Base-by-base conservation (phyloP, 2,888 invertebrate genomes). In the Drosophila falleni region DNA sequence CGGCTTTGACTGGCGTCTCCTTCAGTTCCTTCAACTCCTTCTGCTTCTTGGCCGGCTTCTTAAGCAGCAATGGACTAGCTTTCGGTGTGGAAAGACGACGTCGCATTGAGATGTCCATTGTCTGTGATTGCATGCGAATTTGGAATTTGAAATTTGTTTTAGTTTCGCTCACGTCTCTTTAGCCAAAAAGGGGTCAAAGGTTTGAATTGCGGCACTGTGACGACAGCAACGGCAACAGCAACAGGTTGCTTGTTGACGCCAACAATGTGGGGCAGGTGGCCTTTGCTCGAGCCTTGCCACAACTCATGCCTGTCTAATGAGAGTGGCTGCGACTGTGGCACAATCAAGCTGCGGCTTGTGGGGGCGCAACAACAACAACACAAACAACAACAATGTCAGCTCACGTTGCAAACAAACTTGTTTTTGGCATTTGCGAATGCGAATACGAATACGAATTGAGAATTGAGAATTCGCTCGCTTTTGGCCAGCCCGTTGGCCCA, bases 61-160 rank as follows among this genome's bases (percentile, higher is more conserved):
- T 95, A 5, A 91, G 74, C 53, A 93, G 94, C 90, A 95, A 94
- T 33, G 95, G 95, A 83, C 95, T 95, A 71, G 95, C 95, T 90
- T 95, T 95, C 15, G 96, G 96, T 26, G 96, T 96, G 65, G 96
- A 96, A 78, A 96, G 93, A 59, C 96, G 94, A 87, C 96, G 94
- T 82, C 96, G 94, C 91, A 95, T 95, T 77, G 95, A 95, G 91
- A 96, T 96, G 87, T 96, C 95, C 81, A 89, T 84, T 69, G 84
- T 89, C 91, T 91, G 58, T n/a, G 26, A 54, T n/a, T 19, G 31
- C 29, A 47, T 31, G 15, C 13, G 37, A 10, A 47, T 41, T 54
- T n/a, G 31, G 2, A 31, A 3, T 31, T 9, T 44, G 29, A 13
- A 51, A 41, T 55, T 56, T 37, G 39, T n/a, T 46, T 60, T 71